Base-by-base conservation (phyloP, 2,113 vertebrate species). In the Camelus dromedarius region DNA sequence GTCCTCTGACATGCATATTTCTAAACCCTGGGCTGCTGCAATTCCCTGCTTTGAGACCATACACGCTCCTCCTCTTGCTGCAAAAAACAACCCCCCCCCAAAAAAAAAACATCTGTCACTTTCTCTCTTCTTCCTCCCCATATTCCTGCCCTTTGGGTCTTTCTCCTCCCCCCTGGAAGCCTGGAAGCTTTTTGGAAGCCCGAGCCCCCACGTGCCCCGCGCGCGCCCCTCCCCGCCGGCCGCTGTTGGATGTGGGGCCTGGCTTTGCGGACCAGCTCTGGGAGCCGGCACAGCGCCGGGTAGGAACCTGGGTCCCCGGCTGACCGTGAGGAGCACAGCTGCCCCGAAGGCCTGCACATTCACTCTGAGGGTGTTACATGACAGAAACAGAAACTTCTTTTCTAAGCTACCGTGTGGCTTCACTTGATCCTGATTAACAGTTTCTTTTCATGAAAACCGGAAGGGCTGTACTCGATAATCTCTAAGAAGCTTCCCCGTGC, bases 401-500 rank as follows among this genome's bases (percentile, higher is more conserved):
- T 73, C 32, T 48, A 87, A 83, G 15, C 70, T 32, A n/a, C 32
- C 28, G 0, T 18, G 24, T 28, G 54, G 15, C 12, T 93, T 82
- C 62, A 76, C 54, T 81, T 19, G 60, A 52, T 69, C 67, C 79
- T 62, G 75, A 70, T 2, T 22, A 69, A 66, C 24, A n/a, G 24
- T 26, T 88, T 83, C 28, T 87, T 50, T 80, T 80, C 46, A 96
- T 93, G 93, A 94, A 82, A 91, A 84, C 28, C 16, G 6, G 52
- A 73, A 94, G 22, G 26, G 11, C 22, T 70, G 32, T 35, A 18
- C 8, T 42, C 69, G 22, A 9, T 89, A 24, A 96, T 80, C 24
- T 84, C 26, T 52, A 69, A 79, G 84, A 73, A 75, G 42, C 66
- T 89, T 89, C 38, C 77, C n/a, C 54, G 38, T 42, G 54, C 9